These are phyloP conservation scores for Erythrolamprus reginae DNA, from an alignment of 2,113 vertebrate genomes.

Conservation along the genomic window DNA sequence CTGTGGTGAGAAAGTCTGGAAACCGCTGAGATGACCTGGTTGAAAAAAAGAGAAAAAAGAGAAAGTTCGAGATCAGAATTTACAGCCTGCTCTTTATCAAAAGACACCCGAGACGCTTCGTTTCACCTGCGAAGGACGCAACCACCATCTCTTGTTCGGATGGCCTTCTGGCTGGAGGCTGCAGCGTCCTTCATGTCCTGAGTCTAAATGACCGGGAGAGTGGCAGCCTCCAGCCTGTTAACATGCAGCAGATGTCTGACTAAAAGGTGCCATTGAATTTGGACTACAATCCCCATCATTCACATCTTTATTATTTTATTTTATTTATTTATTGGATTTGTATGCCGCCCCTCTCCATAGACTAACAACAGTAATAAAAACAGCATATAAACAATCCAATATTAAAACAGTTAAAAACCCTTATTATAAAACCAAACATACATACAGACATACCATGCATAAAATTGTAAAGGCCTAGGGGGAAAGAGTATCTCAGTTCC, in stretches of 20 bases:
- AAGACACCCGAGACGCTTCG: background rate
- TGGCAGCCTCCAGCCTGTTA: background rate
- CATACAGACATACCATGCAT: too few relatives aligned
- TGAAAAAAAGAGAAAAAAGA: background rate
- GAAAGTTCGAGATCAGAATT: background rate
- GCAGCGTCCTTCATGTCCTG: background rate
- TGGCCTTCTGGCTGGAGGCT: background rate
- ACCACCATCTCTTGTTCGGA: background rate
- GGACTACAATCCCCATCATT: background rate
- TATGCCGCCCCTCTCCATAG: too few relatives aligned
- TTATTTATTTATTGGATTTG: too few relatives aligned
- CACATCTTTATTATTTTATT: too few relatives aligned
- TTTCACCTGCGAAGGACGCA: background rate
- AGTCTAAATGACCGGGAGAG: background rate
- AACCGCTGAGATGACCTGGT: slow-evolving; percentile 90
- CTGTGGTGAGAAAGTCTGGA: slow-evolving; percentile 92
- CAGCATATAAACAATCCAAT: too few relatives aligned
- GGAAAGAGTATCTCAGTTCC: too few relatives aligned
- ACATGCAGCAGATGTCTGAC: background rate
- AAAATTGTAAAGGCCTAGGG: too few relatives aligned
- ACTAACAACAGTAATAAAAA: too few relatives aligned
- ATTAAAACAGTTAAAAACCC: too few relatives aligned
- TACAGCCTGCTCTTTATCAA: background rate
- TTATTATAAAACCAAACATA: too few relatives aligned
- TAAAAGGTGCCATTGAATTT: background rate